Evolutionary conservation across 2,113 vertebrate genomes (phyloP), one percentile per base, ranked within the genome.

Genomic region (Numida meleagris): DNA sequence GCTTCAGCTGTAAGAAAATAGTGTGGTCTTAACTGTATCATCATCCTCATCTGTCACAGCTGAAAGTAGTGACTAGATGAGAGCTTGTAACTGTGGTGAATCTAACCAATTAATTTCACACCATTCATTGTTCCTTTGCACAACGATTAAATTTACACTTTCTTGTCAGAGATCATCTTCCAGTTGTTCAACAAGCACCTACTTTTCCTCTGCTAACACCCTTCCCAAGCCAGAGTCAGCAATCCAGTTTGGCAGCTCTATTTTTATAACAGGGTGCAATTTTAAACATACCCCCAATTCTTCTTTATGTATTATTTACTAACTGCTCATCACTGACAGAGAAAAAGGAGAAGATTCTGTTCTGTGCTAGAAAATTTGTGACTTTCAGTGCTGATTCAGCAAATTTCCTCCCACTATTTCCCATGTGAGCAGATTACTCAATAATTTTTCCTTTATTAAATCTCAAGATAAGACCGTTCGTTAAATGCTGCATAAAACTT

Each of bases 251-350:
- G 70, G 76, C 48, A 91, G 40, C n/a, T 94, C 61, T 83, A 61
- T 86, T 94, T 95, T 94, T 86, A 83, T 53, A 93, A 61, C n/a
- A 89, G 61, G 42, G 76, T 65, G 24, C 8, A 75, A 58, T 93
- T 96, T 93, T 75, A 78, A 90, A 72, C 73, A 88, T 34, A 71
- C 38, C 20, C 24, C 40, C 78, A 15, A 11, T 88, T 87, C 36
- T 62, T 88, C 55, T 86, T 63, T 72, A 86, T 84, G 43, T 82
- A 66, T 90, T 94, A 84, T 90, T 96, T 96, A 88, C 89, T 90
- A 88, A 82, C 40, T 2, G 17, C 66, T 71, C 31, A 72, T 68
- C 55, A 48, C 16, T 88, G 24, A 58, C 33, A 78, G 19, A 40
- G 55, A 74, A 57, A 61, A 80, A n/a, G 6, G 40, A 83, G 81